Conservation (phyloP, 2,797 vertebrate genomes). For the Poeciliopsis infans region DNA sequence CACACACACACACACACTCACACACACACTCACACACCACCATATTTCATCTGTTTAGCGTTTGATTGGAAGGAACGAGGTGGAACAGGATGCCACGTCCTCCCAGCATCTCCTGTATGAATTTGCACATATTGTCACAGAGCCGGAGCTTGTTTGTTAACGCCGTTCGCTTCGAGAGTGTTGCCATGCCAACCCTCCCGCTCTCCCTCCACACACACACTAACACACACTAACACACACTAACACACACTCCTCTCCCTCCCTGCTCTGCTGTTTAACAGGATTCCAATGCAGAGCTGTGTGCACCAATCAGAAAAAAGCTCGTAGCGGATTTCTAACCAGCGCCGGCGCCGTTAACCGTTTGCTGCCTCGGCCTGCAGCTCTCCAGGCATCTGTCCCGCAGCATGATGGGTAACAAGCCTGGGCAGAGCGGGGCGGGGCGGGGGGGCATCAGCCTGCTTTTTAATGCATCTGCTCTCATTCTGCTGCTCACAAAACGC, state of each 20-base stretch:
- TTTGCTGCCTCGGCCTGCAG: slow-evolving; percentile 49
- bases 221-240: neutral
- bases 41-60: slow-evolving; percentile 34
- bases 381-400: slow-evolving; percentile 59
- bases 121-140: slow-evolving; percentile 66
- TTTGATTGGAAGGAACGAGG: slow-evolving; percentile 45
- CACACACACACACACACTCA: neutral
- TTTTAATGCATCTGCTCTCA: slow-evolving; percentile 34
- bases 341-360: slow-evolving; percentile 67
- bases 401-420: slow-evolving; percentile 64
- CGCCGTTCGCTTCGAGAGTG: slow-evolving; percentile 71
- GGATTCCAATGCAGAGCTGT: slow-evolving; percentile 78
- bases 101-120: slow-evolving; percentile 44
- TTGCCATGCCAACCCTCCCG: slow-evolving; percentile 78
- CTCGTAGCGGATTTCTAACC: slow-evolving; percentile 65
- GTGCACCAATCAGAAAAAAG: slow-evolving; percentile 76
- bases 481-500: slow-evolving; percentile 17
- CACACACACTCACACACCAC: neutral
- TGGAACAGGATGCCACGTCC: slow-evolving; percentile 32
- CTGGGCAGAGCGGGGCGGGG: slow-evolving; percentile 31
- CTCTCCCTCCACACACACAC: slow-evolving; percentile 2
- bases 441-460: slow-evolving; percentile 11
- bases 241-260: slow-evolving; percentile 10
- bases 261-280: slow-evolving; percentile 72
- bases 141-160: slow-evolving; percentile 71